These are phyloP conservation scores for Oenanthe oenanthe DNA, from an alignment of 2,113 vertebrate genomes.

Conservation along the genomic window DNA sequence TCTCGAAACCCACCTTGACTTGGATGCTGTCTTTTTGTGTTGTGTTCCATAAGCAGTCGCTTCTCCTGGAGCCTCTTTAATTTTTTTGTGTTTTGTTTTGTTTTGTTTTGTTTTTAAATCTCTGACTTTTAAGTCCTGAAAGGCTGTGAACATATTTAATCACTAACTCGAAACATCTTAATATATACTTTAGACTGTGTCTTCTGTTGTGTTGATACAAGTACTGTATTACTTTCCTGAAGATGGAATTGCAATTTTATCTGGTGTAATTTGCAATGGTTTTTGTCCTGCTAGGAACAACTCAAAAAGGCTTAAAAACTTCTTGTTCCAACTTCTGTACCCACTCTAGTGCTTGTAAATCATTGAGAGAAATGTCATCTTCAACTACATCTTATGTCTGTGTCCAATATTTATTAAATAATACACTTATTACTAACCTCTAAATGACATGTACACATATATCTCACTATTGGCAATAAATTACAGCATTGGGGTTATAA, in stretches of 20 bases:
- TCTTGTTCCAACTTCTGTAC: not conserved
- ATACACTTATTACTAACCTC: not conserved
- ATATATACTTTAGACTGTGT: not conserved
- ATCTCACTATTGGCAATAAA: not conserved
- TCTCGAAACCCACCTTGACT: not conserved
- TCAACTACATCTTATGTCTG: not conserved
- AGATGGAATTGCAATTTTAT: not conserved
- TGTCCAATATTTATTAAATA: not conserved
- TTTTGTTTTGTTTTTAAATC: not conserved
- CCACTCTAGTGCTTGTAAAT: not conserved
- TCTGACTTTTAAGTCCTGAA: not conserved
- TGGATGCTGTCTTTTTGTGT: not conserved
- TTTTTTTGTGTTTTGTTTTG: not conserved
- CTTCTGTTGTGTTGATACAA: not conserved
- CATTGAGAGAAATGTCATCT: not conserved
- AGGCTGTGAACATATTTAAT: not conserved
- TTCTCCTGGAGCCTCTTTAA: not conserved
- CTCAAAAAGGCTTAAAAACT: not conserved
- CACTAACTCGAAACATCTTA: not conserved
- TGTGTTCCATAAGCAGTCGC: not conserved
- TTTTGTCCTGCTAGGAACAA: not conserved
- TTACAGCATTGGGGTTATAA: not conserved
- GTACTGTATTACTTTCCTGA: not conserved
- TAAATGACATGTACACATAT: not conserved
- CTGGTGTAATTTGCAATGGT: not conserved